phyloP scores from a whole-genome alignment of 2,113 vertebrate genomes.

The Coracopsis vasa region DNA sequence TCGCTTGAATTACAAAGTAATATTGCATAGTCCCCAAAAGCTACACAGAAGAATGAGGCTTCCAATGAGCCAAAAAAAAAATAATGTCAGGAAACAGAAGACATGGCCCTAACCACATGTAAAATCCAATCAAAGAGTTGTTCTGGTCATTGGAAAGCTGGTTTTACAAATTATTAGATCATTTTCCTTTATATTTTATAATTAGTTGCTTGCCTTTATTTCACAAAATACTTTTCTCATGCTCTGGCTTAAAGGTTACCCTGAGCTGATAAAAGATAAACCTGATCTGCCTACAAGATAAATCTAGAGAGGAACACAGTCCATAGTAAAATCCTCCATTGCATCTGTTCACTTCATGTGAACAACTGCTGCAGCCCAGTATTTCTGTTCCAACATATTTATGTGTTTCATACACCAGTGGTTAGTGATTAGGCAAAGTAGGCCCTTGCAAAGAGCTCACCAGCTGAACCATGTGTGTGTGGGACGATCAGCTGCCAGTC shows the following conservation, averaged over 20 bases:
- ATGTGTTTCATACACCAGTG: slow-evolving; percentile 1
- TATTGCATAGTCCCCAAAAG: not conserved
- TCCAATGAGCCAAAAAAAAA: not conserved
- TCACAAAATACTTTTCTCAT: not conserved
- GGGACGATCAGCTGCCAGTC: slow-evolving; percentile 63
- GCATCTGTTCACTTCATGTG: slow-evolving; percentile 43
- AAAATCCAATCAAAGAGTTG: not conserved
- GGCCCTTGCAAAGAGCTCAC: slow-evolving; percentile 17
- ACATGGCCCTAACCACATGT: not conserved
- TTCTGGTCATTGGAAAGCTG: not conserved
- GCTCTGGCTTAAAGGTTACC: not conserved
- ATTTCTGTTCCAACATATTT: slow-evolving; percentile 31
- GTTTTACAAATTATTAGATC: not conserved
- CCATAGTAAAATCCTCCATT: not conserved
- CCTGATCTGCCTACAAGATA: not conserved
- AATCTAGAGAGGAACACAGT: slow-evolving; percentile 5
- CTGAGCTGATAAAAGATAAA: slow-evolving; percentile 18
- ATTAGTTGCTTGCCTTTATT: not conserved
- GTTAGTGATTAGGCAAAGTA: slow-evolving; percentile 6
- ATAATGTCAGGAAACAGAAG: not conserved
- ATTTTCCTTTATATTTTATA: not conserved
- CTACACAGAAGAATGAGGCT: not conserved
- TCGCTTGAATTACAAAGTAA: not conserved
- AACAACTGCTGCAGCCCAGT: slow-evolving; percentile 47
- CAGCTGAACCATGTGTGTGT: slow-evolving; percentile 25